Evolutionary conservation across 2,888 invertebrate genomes (phyloP).

Genomic region (Drosophila antonietae): DNA sequence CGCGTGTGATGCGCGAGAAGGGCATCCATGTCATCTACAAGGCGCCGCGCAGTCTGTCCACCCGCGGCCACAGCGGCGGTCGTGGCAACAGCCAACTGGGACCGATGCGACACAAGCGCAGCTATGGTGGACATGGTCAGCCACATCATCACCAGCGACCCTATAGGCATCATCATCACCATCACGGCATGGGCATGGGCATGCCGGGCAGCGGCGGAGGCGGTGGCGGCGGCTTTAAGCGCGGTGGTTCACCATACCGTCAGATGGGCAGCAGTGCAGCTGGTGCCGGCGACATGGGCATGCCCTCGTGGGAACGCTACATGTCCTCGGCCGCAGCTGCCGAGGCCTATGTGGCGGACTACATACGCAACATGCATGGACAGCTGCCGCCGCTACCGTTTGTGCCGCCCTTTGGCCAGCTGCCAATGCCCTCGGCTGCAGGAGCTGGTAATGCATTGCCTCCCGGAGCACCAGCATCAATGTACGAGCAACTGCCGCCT

Average conservation of each 20-base stretch:
- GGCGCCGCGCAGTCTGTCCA: slow-evolving; percentile 85
- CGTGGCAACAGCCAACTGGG: slow-evolving; percentile 76
- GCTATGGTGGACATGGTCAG: slow-evolving; percentile 79
- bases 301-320: slow-evolving; percentile 88
- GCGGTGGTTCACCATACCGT: slow-evolving; percentile 79
- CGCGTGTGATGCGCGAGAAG: slow-evolving; percentile 87
- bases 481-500: slow-evolving; percentile 89
- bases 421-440: slow-evolving; percentile 89
- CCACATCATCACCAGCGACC: slow-evolving; percentile 85
- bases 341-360: slow-evolving; percentile 95
- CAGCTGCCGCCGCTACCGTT: slow-evolving; percentile 94
- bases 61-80: slow-evolving; percentile 82
- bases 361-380: slow-evolving; percentile 95
- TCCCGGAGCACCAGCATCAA: slow-evolving; percentile 77
- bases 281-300: slow-evolving; percentile 86
- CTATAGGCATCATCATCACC: slow-evolving; percentile 83
- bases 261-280: slow-evolving; percentile 80
- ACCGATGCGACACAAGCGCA: slow-evolving; percentile 77
- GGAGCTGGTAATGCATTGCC: slow-evolving; percentile 83
- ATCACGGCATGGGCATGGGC: slow-evolving; percentile 80
- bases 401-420: slow-evolving; percentile 89
- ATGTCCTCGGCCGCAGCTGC: slow-evolving; percentile 89
- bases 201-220: slow-evolving; percentile 68
- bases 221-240: slow-evolving; percentile 72
- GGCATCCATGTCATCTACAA: slow-evolving; percentile 85